These are phyloP conservation scores for Agrotis puta DNA, from an alignment of 2,888 invertebrate genomes.

Conservation along the genomic window DNA sequence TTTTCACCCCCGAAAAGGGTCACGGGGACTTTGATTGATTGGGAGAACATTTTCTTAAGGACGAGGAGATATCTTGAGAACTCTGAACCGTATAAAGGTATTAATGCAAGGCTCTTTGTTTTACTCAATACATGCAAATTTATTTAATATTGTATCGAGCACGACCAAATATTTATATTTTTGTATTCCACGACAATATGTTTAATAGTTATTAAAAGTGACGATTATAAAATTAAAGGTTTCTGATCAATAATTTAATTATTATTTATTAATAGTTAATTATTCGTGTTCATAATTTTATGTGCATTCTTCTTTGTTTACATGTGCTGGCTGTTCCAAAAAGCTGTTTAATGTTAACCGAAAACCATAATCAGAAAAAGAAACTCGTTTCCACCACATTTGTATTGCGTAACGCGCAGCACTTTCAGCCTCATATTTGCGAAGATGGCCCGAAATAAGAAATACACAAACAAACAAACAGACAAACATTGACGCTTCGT, in stretches of 20 bases:
- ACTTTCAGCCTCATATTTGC: conserved; percentile 62
- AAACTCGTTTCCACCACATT: neutral
- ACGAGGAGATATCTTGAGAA: neutral
- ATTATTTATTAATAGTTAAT: too few relatives aligned
- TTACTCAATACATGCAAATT: neutral
- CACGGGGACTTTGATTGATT: too few relatives aligned
- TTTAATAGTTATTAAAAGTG: neutral
- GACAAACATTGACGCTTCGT: conserved; percentile 77
- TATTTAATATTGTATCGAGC: neutral
- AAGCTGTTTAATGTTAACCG: neutral
- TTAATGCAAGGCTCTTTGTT: neutral
- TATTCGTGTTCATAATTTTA: neutral
- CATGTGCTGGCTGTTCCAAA: neutral
- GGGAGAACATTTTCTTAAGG: neutral
- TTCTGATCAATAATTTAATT: too few relatives aligned
- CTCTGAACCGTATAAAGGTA: neutral
- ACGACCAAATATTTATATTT: neutral
- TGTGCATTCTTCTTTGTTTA: neutral
- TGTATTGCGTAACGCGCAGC: conserved; percentile 26
- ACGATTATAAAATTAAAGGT: neutral
- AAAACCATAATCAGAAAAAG: conserved; percentile 14
- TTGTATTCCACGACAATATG: neutral
- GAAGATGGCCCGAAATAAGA: conserved; percentile 61
- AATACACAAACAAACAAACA: conserved; percentile 68
- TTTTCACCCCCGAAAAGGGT: too few relatives aligned